Conservation (phyloP, 2,797 vertebrate species). For the Lepilemur septentrionalis region DNA sequence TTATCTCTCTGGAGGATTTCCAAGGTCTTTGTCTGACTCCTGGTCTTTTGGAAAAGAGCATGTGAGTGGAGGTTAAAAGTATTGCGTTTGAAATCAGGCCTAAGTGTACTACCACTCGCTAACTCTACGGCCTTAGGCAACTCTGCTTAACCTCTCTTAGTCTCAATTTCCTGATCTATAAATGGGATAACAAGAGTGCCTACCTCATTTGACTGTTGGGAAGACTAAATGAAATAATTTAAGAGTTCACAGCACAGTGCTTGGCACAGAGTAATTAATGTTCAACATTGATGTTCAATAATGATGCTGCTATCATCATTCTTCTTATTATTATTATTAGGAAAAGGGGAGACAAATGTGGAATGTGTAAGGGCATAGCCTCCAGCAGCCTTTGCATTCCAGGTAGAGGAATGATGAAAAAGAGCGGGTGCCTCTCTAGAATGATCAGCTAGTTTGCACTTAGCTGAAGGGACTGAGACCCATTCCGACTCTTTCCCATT, state of each 20-base stretch:
- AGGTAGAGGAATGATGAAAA: background rate
- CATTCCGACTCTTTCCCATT: background rate
- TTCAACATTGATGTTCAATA: background rate
- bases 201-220: background rate
- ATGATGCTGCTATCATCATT: background rate
- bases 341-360: background rate
- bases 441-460: background rate
- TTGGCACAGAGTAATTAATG: background rate
- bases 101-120: background rate
- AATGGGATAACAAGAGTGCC: background rate
- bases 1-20: background rate
- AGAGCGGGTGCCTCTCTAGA: background rate
- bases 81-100: conserved; percentile 31
- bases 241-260: conserved; percentile 6
- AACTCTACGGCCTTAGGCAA: background rate
- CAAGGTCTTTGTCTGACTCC: background rate
- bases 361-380: background rate
- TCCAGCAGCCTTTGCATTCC: background rate
- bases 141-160: background rate
- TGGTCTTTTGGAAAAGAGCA: background rate
- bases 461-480: background rate
- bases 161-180: conserved; percentile 42
- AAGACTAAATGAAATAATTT: conserved; percentile 38
- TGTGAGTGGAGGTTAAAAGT: conserved; percentile 18
- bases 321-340: background rate